These are phyloP conservation scores for Rhyacophila brunnea DNA, from an alignment of 1,140 invertebrate species.

Conservation along the genomic window DNA sequence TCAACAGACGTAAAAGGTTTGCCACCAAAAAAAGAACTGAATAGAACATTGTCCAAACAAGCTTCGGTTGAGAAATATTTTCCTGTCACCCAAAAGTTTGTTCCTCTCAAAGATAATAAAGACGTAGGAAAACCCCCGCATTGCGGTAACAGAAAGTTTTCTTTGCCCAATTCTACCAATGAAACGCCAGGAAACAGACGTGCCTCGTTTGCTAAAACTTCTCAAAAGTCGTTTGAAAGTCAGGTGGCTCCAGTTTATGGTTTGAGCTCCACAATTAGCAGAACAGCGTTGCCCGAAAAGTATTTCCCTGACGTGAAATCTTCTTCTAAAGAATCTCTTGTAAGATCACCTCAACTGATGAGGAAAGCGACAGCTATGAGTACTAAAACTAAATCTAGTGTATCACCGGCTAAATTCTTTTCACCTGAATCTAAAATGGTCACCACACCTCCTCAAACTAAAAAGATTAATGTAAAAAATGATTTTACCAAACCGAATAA, in stretches of 20 bases:
- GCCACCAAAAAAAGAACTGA: no score
- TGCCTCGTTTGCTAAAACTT: not conserved
- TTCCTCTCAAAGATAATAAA: constrained; percentile 1
- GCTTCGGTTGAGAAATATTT: constrained; percentile 4
- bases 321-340: no score
- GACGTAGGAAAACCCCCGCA: not conserved
- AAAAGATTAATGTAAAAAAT: not conserved
- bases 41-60: no score
- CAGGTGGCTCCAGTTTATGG: constrained; percentile 4
- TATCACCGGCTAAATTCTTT: not conserved
- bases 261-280: constrained; percentile 7
- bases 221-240: not conserved
- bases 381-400: not conserved
- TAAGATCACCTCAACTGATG: not conserved
- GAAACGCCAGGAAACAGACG: not conserved
- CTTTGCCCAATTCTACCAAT: not conserved
- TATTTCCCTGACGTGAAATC: constrained; percentile 8
- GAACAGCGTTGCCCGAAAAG: constrained; percentile 5
- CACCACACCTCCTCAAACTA: not conserved
- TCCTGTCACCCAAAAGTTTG: constrained; percentile 4
- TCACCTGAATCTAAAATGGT: not conserved
- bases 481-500: not conserved
- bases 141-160: not conserved
- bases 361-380: not conserved
- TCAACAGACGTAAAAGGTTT: no score